Conservation (phyloP, 2,113 vertebrate species). For the Chamaetylas fuelleborni region DNA sequence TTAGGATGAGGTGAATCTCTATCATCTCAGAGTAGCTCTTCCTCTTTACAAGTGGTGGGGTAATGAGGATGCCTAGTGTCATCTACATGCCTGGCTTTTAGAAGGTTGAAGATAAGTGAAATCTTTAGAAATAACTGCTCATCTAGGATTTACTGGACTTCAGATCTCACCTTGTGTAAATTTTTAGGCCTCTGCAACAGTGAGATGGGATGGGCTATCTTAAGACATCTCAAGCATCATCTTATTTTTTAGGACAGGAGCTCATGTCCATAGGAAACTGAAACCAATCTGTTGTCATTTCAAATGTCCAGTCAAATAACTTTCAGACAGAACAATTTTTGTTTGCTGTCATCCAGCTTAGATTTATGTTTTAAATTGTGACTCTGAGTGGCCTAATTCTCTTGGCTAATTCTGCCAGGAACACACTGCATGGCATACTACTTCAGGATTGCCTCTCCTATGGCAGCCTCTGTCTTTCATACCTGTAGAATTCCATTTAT, state of each 20-base stretch:
- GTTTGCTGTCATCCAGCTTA: neutral
- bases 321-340: neutral
- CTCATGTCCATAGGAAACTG: neutral
- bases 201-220: neutral
- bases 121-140: neutral
- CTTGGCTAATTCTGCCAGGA: neutral
- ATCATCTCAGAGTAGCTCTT: neutral
- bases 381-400: neutral
- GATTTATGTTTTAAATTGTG: neutral
- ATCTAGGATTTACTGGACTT: neutral
- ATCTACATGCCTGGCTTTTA: neutral
- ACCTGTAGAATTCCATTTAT: neutral
- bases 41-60: neutral
- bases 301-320: neutral
- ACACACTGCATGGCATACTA: fast-evolving
- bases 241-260: neutral
- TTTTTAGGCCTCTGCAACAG: neutral
- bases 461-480: neutral
- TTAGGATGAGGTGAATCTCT: neutral
- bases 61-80: neutral
- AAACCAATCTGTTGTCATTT: neutral
- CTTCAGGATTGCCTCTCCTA: neutral
- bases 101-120: neutral
- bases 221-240: neutral
- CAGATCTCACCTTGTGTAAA: neutral